phyloP scores from a whole-genome alignment of 1,140 invertebrate genomes.

The Tetramorium simillimum region DNA sequence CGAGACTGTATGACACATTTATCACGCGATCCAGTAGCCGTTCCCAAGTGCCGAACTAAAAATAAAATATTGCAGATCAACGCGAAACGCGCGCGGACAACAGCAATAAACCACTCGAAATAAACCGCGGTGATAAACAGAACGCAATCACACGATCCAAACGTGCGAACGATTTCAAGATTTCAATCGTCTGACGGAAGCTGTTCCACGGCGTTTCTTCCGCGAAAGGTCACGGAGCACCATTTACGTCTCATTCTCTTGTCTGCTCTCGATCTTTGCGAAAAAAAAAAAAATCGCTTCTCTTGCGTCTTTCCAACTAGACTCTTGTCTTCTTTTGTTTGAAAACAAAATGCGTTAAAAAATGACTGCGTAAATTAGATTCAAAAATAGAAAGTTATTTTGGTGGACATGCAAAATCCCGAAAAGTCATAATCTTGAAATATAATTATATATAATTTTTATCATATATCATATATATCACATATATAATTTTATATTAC shows the following conservation, averaged over 20 bases:
- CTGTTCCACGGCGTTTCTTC: background rate
- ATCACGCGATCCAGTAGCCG: conserved; percentile 8
- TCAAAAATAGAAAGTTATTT: no score
- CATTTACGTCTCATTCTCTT: background rate
- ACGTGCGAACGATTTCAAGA: background rate
- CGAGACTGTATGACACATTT: background rate
- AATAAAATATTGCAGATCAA: conserved; percentile 30
- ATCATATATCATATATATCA: no score
- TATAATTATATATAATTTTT: no score
- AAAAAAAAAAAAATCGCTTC: background rate
- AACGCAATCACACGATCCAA: background rate
- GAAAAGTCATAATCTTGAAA: no score
- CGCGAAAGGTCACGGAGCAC: background rate
- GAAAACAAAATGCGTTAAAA: background rate
- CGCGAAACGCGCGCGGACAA: background rate
- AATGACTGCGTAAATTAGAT: background rate
- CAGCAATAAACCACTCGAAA: conserved; percentile 26
- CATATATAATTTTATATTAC: no score
- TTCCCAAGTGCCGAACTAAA: conserved; percentile 13
- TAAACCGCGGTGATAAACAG: conserved; percentile 20
- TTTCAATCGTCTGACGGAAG: background rate
- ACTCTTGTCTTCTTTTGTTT: background rate
- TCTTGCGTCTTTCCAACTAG: background rate
- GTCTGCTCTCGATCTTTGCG: background rate
- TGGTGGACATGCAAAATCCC: no score